Evolutionary conservation across 2,888 invertebrate species (phyloP), one percentile per base, ranked within the genome.

Genomic region (Urechis unicinctus): DNA sequence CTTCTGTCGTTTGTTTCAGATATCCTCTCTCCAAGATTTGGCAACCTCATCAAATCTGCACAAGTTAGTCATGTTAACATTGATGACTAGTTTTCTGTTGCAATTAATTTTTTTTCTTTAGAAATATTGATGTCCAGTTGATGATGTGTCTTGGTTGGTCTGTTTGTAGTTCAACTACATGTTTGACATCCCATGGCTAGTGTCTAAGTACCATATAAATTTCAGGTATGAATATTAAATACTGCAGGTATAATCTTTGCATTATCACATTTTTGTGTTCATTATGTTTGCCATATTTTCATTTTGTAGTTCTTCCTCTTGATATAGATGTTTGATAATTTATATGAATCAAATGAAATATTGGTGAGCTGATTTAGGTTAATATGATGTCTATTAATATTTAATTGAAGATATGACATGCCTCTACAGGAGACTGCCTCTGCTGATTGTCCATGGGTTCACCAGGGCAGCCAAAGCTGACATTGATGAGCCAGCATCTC

Each of bases 151-250:
- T 22, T 45, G 49, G 43, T 49, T 26, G 4, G 9, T 9, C 43
- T 24, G 22, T 6, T 24, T 26, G 28, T 91, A 95, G 79, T 87
- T 95, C 28, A 95, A 91, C 77, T 95, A 91, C 69, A 90, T 94
- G 88, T 87, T 93, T 42, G 92, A 95, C 67, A 82, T 90, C 9
- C 87, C 87, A 1, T 96, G 93, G 92, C 76, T 95, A 0, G 80
- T 91, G 55, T 86, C 89, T 0, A 91, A 93, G 67, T 94, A 94
- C 62, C 76, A 78, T n/a, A 68, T 83, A 85, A 67, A 85, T 85
- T 67, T 87, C 86, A 52, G 87, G 87, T 52, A 85, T 87, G 59
- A 31, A 26, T n/a, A n/a, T n/a, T n/a, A n/a, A n/a, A n/a, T 24
- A 13, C 25, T 47, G 24, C 22, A 13, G 28, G 36, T 36, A 17